These are phyloP conservation scores for Leptinotarsa defecta DNA, from an alignment of 1,140 invertebrate species.

Conservation along the genomic window DNA sequence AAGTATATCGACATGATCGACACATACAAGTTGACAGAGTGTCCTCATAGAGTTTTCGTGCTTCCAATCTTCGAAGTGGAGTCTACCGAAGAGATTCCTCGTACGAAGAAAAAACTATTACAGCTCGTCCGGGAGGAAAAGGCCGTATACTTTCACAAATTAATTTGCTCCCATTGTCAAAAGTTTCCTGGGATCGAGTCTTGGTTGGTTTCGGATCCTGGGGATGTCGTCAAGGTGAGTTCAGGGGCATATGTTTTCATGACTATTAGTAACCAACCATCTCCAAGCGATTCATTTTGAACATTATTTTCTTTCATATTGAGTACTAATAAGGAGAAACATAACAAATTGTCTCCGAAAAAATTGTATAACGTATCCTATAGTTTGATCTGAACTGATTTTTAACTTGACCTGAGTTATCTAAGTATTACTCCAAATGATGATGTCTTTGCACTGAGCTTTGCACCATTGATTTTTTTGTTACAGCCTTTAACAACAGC, in stretches of 20 bases:
- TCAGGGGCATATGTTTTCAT: no score
- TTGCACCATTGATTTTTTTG: neutral
- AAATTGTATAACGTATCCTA: no score
- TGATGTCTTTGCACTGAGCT: no score
- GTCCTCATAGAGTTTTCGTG: slow-evolving; percentile 65
- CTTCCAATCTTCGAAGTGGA: slow-evolving; percentile 78
- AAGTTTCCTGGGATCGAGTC: slow-evolving; percentile 74
- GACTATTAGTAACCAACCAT: no score
- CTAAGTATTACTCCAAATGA: no score
- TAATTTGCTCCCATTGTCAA: slow-evolving; percentile 76
- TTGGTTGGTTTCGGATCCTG: slow-evolving; percentile 65
- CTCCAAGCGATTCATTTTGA: no score
- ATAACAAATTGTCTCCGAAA: no score
- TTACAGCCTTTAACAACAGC: slow-evolving; percentile 68
- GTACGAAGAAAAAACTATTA: slow-evolving; percentile 62
- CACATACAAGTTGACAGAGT: slow-evolving; percentile 40
- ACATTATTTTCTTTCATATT: no score
- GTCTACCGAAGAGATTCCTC: slow-evolving; percentile 63
- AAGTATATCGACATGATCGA: slow-evolving; percentile 67
- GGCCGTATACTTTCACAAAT: slow-evolving; percentile 68
- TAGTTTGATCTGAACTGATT: no score
- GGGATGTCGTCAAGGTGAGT: slow-evolving; percentile 54
- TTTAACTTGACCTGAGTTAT: no score
- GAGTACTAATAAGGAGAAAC: no score
- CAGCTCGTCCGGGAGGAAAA: slow-evolving; percentile 58